Base-by-base conservation (phyloP, 2,888 invertebrate genomes). In the Notodonta ziczac region DNA sequence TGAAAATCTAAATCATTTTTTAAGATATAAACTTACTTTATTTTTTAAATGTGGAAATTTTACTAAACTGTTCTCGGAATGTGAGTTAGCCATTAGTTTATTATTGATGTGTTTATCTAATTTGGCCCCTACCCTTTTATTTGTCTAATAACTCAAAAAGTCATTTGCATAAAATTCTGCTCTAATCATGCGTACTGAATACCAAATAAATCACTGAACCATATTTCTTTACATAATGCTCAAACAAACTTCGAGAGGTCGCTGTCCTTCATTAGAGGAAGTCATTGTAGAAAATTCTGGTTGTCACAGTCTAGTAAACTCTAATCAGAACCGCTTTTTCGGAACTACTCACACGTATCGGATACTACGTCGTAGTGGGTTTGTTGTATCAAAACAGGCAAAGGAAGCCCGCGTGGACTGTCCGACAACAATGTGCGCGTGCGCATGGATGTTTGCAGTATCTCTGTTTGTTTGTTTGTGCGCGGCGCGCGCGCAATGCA, bases 381-480 rank as follows among this genome's bases (percentile, higher is more conserved):
- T 68, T 70, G 66, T 65, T 59, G 65, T 75, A 76, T 71, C 69
- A 75, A 74, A 78, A 77, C 81, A 81, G 80, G 78, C 78, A 76
- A 64, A 79, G 84, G 83, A 82, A 83, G 78, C 71, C 50, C 70
- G 63, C 50, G 59, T 68, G 59, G 57, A 58, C 64, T 61, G 58
- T 60, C 62, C 63, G 65, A 70, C 71, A 78, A 82, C 81, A 83
- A 83, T 82, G 73, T 72, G 69, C 67, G 66, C 61, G 68, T 74
- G 77, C 56, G 44, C 50, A 53, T 70, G 74, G 73, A 75, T 75
- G 75, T 75, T 75, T 75, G 75, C 78, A 75, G 61, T 70, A 67
- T 75, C 67, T 72, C 61, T 80, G 78, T 83, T 83, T 82, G 81
- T 82, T 82, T 81, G 82, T 81, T 78, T 80, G 79, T 66, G 58